These are phyloP conservation scores for Ataeniobius toweri DNA, from an alignment of 2,797 vertebrate species.

Conservation along the genomic window DNA sequence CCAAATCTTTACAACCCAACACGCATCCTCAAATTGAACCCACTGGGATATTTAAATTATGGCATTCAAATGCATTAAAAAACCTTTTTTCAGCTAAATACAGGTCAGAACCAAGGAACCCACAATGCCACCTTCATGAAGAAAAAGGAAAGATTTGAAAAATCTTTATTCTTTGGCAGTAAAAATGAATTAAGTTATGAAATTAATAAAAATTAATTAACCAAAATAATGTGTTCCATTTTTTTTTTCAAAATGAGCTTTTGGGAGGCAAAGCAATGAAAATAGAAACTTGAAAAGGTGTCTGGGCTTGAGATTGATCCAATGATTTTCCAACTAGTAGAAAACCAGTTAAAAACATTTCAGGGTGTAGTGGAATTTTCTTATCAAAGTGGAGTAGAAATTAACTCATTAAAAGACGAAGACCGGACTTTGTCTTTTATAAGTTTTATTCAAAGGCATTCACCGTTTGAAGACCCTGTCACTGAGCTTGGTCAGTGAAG, in stretches of 20 bases:
- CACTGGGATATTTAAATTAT: neutral
- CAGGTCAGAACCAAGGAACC: neutral
- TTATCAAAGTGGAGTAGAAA: too few species aligned
- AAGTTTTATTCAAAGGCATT: too few species aligned
- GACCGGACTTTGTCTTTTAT: too few species aligned
- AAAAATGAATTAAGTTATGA: neutral
- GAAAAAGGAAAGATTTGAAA: neutral
- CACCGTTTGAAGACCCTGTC: too few species aligned
- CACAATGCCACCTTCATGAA: too few species aligned
- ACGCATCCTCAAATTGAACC: neutral
- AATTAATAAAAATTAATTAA: neutral
- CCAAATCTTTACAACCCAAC: too few species aligned
- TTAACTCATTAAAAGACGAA: too few species aligned
- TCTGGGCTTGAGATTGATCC: neutral
- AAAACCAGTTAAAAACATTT: constrained; percentile 1
- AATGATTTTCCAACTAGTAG: neutral
- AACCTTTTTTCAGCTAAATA: neutral
- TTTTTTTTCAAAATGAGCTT: neutral
- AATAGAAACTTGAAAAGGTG: neutral
- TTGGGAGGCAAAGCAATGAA: neutral
- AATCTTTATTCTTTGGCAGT: neutral
- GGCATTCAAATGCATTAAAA: neutral
- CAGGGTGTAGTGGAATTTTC: too few species aligned
- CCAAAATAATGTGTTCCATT: neutral
- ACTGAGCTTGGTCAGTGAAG: too few species aligned